Evolutionary conservation across 2,797 vertebrate species (phyloP), one percentile per base, ranked within the genome.

Genomic region (Podarcis siculus): DNA sequence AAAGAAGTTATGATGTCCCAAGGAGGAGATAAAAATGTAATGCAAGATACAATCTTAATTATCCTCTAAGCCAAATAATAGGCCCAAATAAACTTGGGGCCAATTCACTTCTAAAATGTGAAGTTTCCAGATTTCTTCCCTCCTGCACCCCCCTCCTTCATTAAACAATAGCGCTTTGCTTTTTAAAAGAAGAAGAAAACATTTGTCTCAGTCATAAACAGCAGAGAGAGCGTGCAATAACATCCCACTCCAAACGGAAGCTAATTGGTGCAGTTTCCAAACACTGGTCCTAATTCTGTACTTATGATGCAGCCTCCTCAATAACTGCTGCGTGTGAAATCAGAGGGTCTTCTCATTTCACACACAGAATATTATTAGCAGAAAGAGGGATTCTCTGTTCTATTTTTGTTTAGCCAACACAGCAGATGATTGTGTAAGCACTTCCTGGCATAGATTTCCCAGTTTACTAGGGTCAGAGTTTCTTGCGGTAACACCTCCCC

Each of bases 401-500:
- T 32, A 88, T 90, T 92, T 94, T 91, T 94, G 92, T 92, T 92
- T 93, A 37, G n/a, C 83, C 93, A 94, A 8, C 3, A 0, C 82
- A 6, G 4, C 93, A 92, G 88, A 94, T 95, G 92, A 94, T 90
- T 88, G 92, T 94, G 88, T 89, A 89, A 94, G 89, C 95, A 95
- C 93, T 86, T 95, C 93, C 94, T 90, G 93, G 95, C 94, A 96
- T 93, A 90, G 95, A 95, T 97, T 97, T 95, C 55, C 88, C 71
- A 91, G 87, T 93, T 96, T 95, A 82, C 89, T 2, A 42, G 90
- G 95, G 95, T 67, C 93, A 82, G 90, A 93, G 95, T 91, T 96
- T 90, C 86, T 0, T 1, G 89, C 78, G 91, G 91, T 89, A 93
- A 84, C 3, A 4, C 64, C 73, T 72, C 76, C 75, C 89, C 21